Evolutionary conservation across 2,888 invertebrate species (phyloP).

Genomic region (Sussaba pulchella): DNA sequence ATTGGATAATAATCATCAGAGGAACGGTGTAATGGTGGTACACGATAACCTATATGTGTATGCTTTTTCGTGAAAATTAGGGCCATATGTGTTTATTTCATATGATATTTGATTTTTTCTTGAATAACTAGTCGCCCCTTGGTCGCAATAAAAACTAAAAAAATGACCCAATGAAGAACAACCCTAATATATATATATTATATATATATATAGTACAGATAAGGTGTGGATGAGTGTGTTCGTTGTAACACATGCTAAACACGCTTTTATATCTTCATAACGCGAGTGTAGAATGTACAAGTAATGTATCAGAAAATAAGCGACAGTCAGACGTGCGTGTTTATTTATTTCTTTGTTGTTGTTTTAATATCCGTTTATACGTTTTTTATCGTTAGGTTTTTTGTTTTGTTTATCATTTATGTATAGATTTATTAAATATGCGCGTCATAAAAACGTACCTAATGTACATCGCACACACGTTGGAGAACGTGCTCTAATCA

Average conservation of each 20-base stretch:
- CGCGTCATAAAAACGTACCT: constrained; percentile 67
- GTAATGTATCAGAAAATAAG: constrained; percentile 81
- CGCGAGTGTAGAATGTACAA: constrained; percentile 71
- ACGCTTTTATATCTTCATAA: constrained; percentile 67
- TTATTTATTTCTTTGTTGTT: constrained; percentile 56
- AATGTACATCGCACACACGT: constrained; percentile 71
- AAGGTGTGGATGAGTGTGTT: constrained; percentile 70
- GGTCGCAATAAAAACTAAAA: too few species aligned
- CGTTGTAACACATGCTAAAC: constrained; percentile 76
- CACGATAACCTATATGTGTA: too few species aligned
- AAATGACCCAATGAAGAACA: too few species aligned
- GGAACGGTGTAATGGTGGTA: too few species aligned
- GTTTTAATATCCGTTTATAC: constrained; percentile 38
- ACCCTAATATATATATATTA: too few species aligned
- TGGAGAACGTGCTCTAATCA: constrained; percentile 74
- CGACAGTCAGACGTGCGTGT: constrained; percentile 77
- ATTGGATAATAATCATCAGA: too few species aligned
- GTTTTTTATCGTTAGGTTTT: not conserved
- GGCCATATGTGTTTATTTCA: too few species aligned
- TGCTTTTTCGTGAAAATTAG: constrained; percentile 42
- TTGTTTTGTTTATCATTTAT: not conserved
- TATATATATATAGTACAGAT: constrained; percentile 45
- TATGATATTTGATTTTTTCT: too few species aligned
- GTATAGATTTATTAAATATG: constrained; percentile 51
- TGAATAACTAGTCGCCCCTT: too few species aligned